Evolutionary conservation across 2,888 invertebrate genomes (phyloP), one percentile per base, ranked within the genome.

Genomic region (Tupiocoris notatus): DNA sequence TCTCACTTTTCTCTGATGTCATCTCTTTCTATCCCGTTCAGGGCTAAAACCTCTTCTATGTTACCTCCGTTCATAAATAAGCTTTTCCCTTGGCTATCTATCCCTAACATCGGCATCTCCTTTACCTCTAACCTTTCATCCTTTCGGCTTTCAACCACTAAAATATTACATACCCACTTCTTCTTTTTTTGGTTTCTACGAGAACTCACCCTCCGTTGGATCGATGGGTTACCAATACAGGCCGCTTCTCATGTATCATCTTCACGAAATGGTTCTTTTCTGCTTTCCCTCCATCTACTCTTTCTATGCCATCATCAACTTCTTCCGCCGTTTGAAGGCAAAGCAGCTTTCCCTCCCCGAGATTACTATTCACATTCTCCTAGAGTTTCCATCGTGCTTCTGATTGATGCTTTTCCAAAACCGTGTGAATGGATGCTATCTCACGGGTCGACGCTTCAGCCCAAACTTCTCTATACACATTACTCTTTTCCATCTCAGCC

Each of bases 231-330:
- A 70, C 70, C 70, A 70, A 70, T 70, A 70, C 70, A 70, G 39
- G 39, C 70, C 70, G 59, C 59, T 70, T 59, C 70, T 59, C 70
- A 70, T 70, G 70, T 70, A 70, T 70, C 70, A 70, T 59, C 70
- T 57, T 70, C 70, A 70, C 59, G 70, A 12, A 70, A 70, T 70
- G 70, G 39, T 39, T 7, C 12, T 39, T 39, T 39, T 39, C 39
- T 39, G 3, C 59, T 59, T n/a, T 59, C n/a, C 59, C 59, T 9
- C 18, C 17, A 9, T n/a, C n/a, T n/a, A n/a, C n/a, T n/a, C n/a
- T n/a, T n/a, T n/a, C n/a, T n/a, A n/a, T n/a, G n/a, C n/a, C n/a
- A 3, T 9, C n/a, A 17, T 59, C 59, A 20, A n/a, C 16, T 20
- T 59, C 59, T 59, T 59, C 59, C 59, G 20, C 6, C 6, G 59